These are phyloP conservation scores for Drosophila villosipedis DNA, from an alignment of 2,888 invertebrate genomes.

Conservation along the genomic window DNA sequence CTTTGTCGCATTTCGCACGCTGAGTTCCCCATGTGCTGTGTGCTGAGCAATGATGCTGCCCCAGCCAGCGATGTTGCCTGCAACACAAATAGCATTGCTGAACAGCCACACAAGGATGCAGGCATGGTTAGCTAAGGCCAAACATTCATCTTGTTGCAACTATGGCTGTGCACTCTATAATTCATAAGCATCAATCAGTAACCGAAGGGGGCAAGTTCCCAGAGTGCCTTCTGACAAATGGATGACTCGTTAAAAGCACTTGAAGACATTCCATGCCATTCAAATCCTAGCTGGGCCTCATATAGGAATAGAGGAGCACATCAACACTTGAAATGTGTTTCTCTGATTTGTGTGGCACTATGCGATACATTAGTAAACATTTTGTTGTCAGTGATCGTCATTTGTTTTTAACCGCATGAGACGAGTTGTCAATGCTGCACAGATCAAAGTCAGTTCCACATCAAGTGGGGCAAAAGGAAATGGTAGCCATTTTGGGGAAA, in stretches of 20 bases:
- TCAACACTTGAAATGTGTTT: conserved; percentile 32
- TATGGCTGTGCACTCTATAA: conserved; percentile 60
- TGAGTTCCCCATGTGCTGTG: background rate
- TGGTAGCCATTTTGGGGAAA: background rate
- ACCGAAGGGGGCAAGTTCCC: conserved; percentile 8
- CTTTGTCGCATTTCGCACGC: conserved; percentile 2
- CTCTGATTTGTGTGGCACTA: conserved; percentile 35
- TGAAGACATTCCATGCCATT: conserved; percentile 7
- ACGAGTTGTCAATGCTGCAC: conserved; percentile 22
- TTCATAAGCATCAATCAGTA: conserved; percentile 79
- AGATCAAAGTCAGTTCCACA: conserved; percentile 4
- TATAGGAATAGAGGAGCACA: conserved; percentile 13
- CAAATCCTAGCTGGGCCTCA: conserved; percentile 27
- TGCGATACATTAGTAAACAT: conserved; percentile 80
- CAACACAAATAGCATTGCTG: conserved; percentile 46
- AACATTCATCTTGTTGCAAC: conserved; percentile 5
- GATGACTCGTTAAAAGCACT: conserved; percentile 44
- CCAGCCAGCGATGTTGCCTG: conserved; percentile 7
- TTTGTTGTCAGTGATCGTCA: conserved; percentile 79
- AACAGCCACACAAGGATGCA: conserved; percentile 21
- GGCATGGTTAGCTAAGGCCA: conserved; percentile 4
- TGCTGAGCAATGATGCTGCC: conserved; percentile 2
- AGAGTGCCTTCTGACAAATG: conserved; percentile 48
- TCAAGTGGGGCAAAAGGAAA: background rate
- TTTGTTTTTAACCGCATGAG: conserved; percentile 59